Evolutionary conservation across 1,140 invertebrate genomes (phyloP).

Genomic region (Drosophila nigromelanica): DNA sequence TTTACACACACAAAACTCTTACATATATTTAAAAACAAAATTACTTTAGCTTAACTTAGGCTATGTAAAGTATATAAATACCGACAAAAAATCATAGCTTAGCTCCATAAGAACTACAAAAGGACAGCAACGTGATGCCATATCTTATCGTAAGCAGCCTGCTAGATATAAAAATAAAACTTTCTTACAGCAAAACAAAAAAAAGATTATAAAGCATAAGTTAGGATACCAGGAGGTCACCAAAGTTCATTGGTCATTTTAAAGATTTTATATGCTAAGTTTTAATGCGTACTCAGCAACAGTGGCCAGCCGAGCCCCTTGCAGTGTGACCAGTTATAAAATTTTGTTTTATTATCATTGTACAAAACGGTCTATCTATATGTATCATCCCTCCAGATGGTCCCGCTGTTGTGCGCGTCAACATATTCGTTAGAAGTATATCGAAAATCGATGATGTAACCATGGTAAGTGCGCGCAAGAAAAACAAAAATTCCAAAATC

Average conservation of each 20-base stretch:
- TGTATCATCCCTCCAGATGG: constrained; percentile 88
- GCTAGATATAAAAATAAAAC: constrained; percentile 68
- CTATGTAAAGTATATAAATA: constrained; percentile 47
- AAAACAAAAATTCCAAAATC: constrained; percentile 46
- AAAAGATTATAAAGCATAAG: constrained; percentile 27
- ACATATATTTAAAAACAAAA: constrained; percentile 30
- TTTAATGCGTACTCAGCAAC: constrained; percentile 32
- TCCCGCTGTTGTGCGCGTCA: constrained; percentile 95
- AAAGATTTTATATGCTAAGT: constrained; percentile 49
- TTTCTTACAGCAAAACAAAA: constrained; percentile 61
- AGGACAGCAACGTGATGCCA: constrained; percentile 28
- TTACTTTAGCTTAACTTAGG: constrained; percentile 56
- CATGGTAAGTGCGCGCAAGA: constrained; percentile 92
- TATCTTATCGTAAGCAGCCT: constrained; percentile 58
- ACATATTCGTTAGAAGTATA: constrained; percentile 99
- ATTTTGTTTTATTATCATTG: constrained; percentile 69
- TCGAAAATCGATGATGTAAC: constrained; percentile 99
- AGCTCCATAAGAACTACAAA: constrained; percentile 53
- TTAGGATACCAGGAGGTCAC: constrained; percentile 1
- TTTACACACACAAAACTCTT: constrained; percentile 15
- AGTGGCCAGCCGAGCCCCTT: background rate
- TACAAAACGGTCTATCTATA: constrained; percentile 83
- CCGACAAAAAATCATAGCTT: constrained; percentile 54
- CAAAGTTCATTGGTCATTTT: constrained; percentile 26
- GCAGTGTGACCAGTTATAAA: constrained; percentile 56